phyloP scores from a whole-genome alignment of 92 coral and sea anemone genomes.

The Porites evermanni region DNA sequence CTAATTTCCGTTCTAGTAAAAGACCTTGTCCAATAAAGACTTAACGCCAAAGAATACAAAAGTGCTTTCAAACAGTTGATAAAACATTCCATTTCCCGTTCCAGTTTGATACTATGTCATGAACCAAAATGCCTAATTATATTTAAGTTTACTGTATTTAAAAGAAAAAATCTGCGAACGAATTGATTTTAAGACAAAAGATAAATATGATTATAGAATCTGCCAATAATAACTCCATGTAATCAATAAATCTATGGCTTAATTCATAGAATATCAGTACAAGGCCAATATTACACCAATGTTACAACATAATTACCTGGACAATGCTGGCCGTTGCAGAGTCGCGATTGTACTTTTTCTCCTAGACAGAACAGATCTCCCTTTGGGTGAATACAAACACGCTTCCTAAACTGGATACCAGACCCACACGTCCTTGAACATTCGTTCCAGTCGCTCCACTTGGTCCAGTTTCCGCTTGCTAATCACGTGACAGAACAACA shows the following conservation, averaged over 20 bases:
- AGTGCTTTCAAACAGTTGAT: no score
- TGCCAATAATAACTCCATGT: no score
- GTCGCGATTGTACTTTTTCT: slow-evolving; percentile 80
- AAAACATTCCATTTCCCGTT: no score
- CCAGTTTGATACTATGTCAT: no score
- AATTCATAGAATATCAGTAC: neutral
- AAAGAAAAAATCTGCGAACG: no score
- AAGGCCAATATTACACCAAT: neutral
- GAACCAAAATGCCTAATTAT: no score
- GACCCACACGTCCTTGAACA: slow-evolving; percentile 93
- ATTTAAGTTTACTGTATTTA: neutral
- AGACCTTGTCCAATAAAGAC: no score
- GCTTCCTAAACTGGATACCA: slow-evolving; percentile 89
- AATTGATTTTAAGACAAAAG: no score
- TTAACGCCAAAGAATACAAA: no score
- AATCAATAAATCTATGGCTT: no score
- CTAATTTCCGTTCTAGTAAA: no score
- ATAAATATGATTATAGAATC: no score
- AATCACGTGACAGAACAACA: slow-evolving; percentile 17
- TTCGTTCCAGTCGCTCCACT: slow-evolving; percentile 84
- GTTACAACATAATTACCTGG: slow-evolving; percentile 70
- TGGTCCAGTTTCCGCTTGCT: slow-evolving; percentile 86
- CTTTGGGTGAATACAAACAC: slow-evolving; percentile 72
- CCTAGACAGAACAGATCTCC: slow-evolving; percentile 85
- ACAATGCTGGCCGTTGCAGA: slow-evolving; percentile 88